Evolutionary conservation across 2,888 invertebrate species (phyloP).

Genomic region (Podabrus alpinus): DNA sequence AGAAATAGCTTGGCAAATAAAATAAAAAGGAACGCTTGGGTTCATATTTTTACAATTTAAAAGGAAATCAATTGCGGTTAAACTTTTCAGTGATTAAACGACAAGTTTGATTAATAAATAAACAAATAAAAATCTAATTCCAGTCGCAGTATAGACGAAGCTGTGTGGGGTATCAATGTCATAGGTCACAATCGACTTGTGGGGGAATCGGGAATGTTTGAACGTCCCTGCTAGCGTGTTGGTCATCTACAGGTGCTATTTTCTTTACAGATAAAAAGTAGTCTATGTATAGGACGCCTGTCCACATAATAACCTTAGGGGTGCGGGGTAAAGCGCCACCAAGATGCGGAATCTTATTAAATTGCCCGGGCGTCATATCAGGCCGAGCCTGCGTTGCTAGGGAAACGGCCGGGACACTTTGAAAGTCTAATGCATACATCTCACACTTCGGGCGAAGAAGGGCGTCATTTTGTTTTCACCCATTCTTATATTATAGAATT

Average conservation of each 20-base stretch:
- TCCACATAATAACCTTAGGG: constrained; percentile 33
- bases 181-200: constrained; percentile 8
- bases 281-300: constrained; percentile 58
- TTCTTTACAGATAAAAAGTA: constrained; percentile 27
- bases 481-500: constrained; percentile 51
- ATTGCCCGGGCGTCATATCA: constrained; percentile 68
- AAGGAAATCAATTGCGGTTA: not conserved
- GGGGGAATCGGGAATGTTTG: constrained; percentile 26
- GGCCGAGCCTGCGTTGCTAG: constrained; percentile 67
- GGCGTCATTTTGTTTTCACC: constrained; percentile 55
- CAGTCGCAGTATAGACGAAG: not conserved
- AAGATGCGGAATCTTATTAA: constrained; percentile 59
- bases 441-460: constrained; percentile 52
- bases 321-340: constrained; percentile 44
- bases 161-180: not conserved
- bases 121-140: not conserved
- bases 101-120: not conserved
- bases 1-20: not conserved
- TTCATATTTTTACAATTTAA: not conserved
- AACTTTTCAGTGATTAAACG: not conserved
- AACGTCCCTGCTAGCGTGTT: constrained; percentile 50
- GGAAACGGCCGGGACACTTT: constrained; percentile 68
- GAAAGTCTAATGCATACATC: constrained; percentile 59
- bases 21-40: not conserved
- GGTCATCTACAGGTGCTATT: constrained; percentile 29